Percentiles rank a stretch among this genome's conserved stretches.
Evolutionary conservation across 2,113 vertebrate genomes (phyloP).

Genomic region (Mirounga angustirostris): DNA sequence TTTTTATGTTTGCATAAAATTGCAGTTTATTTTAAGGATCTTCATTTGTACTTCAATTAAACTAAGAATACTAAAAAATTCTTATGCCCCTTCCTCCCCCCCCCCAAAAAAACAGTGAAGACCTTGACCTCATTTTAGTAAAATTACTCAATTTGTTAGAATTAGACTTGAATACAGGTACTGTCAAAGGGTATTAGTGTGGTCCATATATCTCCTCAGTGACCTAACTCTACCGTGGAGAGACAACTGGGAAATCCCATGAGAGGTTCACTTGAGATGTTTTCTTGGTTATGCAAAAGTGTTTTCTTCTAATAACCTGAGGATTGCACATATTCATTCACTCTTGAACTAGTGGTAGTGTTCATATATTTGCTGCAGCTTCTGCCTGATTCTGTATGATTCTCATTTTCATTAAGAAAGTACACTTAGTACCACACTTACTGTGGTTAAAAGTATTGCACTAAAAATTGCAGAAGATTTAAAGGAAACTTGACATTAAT

Average conservation of each 20-base stretch:
- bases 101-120: conserved; percentile 62
- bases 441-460: background rate
- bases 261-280: background rate
- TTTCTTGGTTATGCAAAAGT: background rate
- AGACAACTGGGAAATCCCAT: background rate
- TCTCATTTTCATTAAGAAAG: conserved; percentile 48
- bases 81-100: conserved; percentile 60
- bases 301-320: background rate
- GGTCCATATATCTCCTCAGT: conserved; percentile 60
- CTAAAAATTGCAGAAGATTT: conserved; percentile 37
- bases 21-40: conserved; percentile 85
- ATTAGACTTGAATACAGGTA: conserved; percentile 84
- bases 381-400: conserved; percentile 12
- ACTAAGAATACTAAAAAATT: conserved; percentile 76
- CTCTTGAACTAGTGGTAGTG: background rate
- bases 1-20: conserved; percentile 84
- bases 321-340: background rate
- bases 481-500: conserved; percentile 40
- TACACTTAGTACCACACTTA: background rate
- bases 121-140: conserved; percentile 86
- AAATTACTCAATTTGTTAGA: conserved; percentile 86
- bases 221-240: background rate
- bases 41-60: conserved; percentile 82
- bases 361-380: background rate
- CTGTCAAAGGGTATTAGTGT: conserved; percentile 53